Conservation (phyloP, 2,113 vertebrate species). For the Notarius quadriscutis region DNA sequence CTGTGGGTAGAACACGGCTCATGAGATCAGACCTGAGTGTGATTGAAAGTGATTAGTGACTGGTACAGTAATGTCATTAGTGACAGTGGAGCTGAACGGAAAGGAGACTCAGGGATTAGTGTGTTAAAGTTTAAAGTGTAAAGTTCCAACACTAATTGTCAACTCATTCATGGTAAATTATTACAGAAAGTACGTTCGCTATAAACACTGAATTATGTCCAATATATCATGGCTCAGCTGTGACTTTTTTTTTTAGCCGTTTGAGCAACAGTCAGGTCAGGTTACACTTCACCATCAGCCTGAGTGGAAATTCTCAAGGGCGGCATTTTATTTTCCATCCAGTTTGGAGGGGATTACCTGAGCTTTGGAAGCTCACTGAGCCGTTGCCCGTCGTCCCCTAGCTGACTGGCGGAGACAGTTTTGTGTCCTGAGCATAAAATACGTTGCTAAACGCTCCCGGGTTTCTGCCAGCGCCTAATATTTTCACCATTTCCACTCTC, state of each 20-base stretch:
- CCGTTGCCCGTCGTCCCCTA: constrained; percentile 52
- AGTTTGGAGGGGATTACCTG: constrained; percentile 64
- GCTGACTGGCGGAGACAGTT: constrained; percentile 49
- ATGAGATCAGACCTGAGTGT: constrained; percentile 64
- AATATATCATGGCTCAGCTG: neutral
- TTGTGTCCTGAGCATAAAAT: constrained; percentile 49
- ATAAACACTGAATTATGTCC: neutral
- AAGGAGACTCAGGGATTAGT: constrained; percentile 50
- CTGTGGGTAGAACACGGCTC: constrained; percentile 62
- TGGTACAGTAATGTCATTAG: constrained; percentile 59
- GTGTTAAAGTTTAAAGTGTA: neutral
- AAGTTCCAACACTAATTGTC: too few relatives aligned
- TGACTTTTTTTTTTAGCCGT: neutral
- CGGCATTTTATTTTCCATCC: constrained; percentile 65
- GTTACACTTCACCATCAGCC: constrained; percentile 40
- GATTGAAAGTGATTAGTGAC: constrained; percentile 73
- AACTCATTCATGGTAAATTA: too few relatives aligned
- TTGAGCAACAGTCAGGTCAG: constrained; percentile 39
- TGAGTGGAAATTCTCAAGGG: constrained; percentile 62
- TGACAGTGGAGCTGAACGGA: constrained; percentile 54
- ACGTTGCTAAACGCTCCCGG: constrained; percentile 48
- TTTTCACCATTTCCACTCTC: constrained; percentile 37
- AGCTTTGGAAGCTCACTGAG: constrained; percentile 59
- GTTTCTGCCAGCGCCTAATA: constrained; percentile 23
- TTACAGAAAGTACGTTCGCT: neutral